Percentiles rank a stretch among this genome's conserved stretches.
Conservation (phyloP, 2,113 vertebrate species). For the Sapayoa aenigma region DNA sequence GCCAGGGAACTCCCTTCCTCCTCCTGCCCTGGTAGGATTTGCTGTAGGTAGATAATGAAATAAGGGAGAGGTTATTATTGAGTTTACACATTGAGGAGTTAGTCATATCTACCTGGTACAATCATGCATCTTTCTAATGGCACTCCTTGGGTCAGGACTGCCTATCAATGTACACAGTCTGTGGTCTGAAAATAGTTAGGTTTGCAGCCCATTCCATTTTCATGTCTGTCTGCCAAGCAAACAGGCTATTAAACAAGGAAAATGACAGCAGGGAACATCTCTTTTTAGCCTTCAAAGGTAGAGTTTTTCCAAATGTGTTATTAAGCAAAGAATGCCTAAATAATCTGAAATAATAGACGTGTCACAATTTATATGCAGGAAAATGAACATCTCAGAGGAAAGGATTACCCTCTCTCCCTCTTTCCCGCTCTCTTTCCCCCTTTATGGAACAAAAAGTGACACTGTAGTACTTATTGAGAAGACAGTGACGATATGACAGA, state of each 20-base stretch:
- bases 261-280: not conserved
- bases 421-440: not conserved
- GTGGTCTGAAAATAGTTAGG: not conserved
- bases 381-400: not conserved
- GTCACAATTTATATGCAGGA: not conserved
- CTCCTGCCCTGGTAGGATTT: constrained; percentile 88
- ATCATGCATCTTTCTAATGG: not conserved
- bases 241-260: not conserved
- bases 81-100: not conserved
- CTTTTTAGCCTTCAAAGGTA: not conserved
- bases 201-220: not conserved
- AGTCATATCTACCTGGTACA: not conserved
- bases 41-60: constrained; percentile 77
- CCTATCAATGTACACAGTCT: not conserved
- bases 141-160: not conserved
- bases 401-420: not conserved
- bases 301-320: not conserved
- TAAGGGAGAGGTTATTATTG: constrained; percentile 42
- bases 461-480: not conserved
- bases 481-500: not conserved
- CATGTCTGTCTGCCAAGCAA: not conserved
- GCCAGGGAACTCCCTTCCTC: constrained; percentile 84
- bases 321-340: not conserved
- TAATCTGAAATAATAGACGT: not conserved
- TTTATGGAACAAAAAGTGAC: not conserved